Evolutionary conservation across 2,113 vertebrate genomes (phyloP).

Genomic region (Mystacornis crossleyi): DNA sequence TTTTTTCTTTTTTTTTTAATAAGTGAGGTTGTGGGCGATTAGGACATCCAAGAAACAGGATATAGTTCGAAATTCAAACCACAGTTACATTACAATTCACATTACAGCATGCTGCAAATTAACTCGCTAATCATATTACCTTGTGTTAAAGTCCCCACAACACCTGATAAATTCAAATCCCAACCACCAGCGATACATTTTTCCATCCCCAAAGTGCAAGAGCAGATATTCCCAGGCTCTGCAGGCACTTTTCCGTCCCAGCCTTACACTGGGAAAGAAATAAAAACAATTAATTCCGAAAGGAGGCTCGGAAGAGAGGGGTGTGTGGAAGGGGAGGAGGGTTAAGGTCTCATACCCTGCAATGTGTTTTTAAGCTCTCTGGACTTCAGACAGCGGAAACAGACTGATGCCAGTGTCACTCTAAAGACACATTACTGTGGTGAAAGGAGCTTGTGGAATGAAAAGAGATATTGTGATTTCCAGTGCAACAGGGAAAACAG

Average conservation of each 20-base stretch:
- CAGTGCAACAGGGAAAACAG: conserved; percentile 77
- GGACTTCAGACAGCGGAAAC: conserved; percentile 75
- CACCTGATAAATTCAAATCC: conserved; percentile 32
- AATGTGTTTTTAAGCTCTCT: conserved; percentile 74
- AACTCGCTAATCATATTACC: conserved; percentile 8
- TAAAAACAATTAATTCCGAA: conserved; percentile 46
- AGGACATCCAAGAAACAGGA: background rate
- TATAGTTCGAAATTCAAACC: background rate
- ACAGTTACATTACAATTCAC: background rate
- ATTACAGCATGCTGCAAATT: background rate
- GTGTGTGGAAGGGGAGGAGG: conserved; percentile 47
- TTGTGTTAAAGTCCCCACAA: background rate
- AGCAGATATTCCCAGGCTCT: conserved; percentile 46
- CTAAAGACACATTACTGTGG: conserved; percentile 74
- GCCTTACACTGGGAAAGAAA: conserved; percentile 31
- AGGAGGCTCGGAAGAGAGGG: conserved; percentile 16
- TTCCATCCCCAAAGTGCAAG: background rate
- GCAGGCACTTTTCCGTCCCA: background rate
- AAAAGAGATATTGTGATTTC: conserved; percentile 77
- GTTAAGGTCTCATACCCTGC: conserved; percentile 62
- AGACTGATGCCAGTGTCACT: conserved; percentile 72
- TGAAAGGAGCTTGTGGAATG: conserved; percentile 72
- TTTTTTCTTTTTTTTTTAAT: background rate
- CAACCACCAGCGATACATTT: background rate
- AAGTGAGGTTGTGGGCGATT: background rate